Percentiles rank a stretch among this genome's conserved stretches.
phyloP scores from a whole-genome alignment of 23 tunicate species.

The Botrylloides violaceus region DNA sequence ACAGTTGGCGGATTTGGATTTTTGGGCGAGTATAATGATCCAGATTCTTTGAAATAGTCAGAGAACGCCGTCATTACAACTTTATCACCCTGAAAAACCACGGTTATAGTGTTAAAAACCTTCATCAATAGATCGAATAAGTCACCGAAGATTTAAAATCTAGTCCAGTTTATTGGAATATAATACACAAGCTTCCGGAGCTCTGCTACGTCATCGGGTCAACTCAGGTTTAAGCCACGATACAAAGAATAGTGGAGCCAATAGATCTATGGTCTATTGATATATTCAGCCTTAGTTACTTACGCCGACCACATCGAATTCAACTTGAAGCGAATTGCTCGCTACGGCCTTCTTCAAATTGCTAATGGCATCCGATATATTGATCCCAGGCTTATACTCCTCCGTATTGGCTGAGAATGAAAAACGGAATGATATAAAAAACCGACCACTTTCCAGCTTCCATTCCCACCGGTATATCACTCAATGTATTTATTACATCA shows the following conservation, averaged over 20 bases:
- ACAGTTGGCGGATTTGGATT: not conserved
- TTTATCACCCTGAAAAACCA: constrained; percentile 22
- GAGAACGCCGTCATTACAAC: constrained; percentile 18
- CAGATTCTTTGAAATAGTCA: not conserved
- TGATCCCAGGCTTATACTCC: constrained; percentile 1
- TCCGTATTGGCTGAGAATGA: not conserved
- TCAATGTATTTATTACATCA: no score
- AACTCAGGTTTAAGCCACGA: not conserved
- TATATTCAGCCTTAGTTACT: not conserved
- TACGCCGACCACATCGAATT: not conserved
- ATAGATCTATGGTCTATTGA: not conserved
- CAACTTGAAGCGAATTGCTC: not conserved
- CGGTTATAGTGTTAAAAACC: no score
- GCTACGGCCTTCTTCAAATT: constrained; percentile 1
- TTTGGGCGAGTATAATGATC: not conserved
- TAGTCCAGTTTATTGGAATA: no score
- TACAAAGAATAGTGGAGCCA: not conserved
- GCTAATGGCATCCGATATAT: not conserved
- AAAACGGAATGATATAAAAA: not conserved
- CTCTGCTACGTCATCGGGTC: not conserved
- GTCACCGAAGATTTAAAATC: no score
- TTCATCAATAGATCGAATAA: no score
- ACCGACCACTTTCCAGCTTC: no score
- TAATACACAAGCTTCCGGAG: not conserved
- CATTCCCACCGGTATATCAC: no score